Base-by-base conservation (phyloP, 1,140 invertebrate species). In the Lepidurus arcticus region DNA sequence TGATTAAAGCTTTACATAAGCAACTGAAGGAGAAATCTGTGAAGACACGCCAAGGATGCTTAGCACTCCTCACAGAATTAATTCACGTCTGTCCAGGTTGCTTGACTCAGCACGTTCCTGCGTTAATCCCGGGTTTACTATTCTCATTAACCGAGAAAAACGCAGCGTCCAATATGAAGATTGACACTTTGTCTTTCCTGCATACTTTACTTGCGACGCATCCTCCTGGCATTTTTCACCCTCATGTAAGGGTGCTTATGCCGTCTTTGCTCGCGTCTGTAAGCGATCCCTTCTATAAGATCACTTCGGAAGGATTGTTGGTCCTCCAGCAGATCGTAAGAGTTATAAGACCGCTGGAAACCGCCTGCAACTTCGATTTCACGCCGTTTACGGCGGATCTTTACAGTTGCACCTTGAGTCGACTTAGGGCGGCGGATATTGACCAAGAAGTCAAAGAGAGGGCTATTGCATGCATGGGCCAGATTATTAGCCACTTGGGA, bases 401-500 rank as follows among this genome's bases (percentile, higher is more conserved):
- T 81, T 98, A 98, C 85, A 86, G 89, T 45, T 94, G 92, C 82
- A 96, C 94, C 0, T 85, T 98, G 76, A 89, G 91, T 76, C 88
- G 96, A 80, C 86, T 99, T 5, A 92, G 91, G 83, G 95, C 97
- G n/a, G 92, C 96, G 0, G 96, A 98, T 84, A 96, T 98, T 81
- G 96, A 98, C 87, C 97, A 98, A 84, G 97, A 99, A 88, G 97
- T 99, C 0, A 99, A 99, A 84, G 97, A 99, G 84, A 88, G 96
- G 78, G 96, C 97, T 7, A 98, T 99, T 79, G 93, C 96, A 1
- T 97, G 96, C 82, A 98, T 98, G 93, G 96, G 95, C 34, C 95
- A 97, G 85, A 93, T 98, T 73, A 90, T 98, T 43, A 92, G 93
- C 79, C 94, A 96, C 84, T 90, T 98, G 78, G 96, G 96, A 9